phyloP scores from a whole-genome alignment of 2,113 vertebrate species.

The Microcebus griseorufus region DNA sequence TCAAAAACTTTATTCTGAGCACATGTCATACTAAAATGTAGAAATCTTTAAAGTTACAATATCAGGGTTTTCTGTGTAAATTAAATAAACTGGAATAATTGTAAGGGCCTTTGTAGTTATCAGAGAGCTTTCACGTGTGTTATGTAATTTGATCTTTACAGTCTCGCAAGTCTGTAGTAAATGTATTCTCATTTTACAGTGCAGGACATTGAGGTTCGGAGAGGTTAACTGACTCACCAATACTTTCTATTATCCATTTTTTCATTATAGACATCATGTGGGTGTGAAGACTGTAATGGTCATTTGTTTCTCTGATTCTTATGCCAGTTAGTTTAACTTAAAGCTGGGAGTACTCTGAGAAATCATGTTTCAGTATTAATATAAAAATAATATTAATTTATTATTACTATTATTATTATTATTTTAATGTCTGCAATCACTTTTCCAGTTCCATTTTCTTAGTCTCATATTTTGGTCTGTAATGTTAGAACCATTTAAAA shows the following conservation, averaged over 20 bases:
- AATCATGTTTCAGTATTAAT: background rate
- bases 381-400: background rate
- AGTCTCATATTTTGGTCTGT: background rate
- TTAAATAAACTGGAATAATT: background rate
- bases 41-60: background rate
- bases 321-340: background rate
- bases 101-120: background rate
- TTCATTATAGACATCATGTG: background rate
- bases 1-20: background rate
- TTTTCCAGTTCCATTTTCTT: background rate
- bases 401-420: background rate
- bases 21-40: background rate
- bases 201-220: background rate
- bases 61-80: background rate
- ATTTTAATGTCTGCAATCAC: background rate
- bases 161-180: background rate
- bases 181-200: background rate
- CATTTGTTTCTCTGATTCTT: background rate
- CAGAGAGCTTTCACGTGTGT: background rate
- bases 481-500: conserved; percentile 11
- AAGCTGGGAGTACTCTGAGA: background rate
- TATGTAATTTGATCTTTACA: background rate
- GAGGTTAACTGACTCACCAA: background rate
- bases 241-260: background rate
- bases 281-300: background rate